These are phyloP conservation scores for Pachyrhynchus sulphureomaculatus DNA, from an alignment of 1,140 invertebrate species.

Conservation along the genomic window DNA sequence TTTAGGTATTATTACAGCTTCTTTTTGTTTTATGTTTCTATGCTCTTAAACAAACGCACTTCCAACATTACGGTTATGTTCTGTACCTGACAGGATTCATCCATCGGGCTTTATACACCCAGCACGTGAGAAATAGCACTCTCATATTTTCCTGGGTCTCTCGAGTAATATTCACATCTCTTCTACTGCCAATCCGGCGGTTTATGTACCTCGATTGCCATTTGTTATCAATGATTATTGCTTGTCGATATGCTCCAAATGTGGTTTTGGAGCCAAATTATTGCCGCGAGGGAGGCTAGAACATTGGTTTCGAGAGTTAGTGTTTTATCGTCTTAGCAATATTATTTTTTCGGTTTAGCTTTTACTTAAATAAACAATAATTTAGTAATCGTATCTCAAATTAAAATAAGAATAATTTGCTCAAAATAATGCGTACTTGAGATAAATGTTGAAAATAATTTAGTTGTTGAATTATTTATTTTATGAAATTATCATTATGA, in stretches of 20 bases:
- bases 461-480: too few relatives aligned
- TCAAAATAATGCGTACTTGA: too few relatives aligned
- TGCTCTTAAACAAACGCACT: slow-evolving; percentile 23
- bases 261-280: slow-evolving; percentile 18
- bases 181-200: slow-evolving; percentile 38
- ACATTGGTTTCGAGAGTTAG: neutral
- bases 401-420: too few relatives aligned
- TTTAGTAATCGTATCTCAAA: too few relatives aligned
- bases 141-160: slow-evolving; percentile 43
- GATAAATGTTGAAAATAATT: too few relatives aligned
- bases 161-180: slow-evolving; percentile 45
- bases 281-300: neutral
- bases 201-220: slow-evolving; percentile 41
- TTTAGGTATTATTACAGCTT: slow-evolving; percentile 13
- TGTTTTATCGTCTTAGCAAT: too few relatives aligned
- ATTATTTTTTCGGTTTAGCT: too few relatives aligned
- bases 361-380: too few relatives aligned
- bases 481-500: too few relatives aligned
- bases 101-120: slow-evolving; percentile 36
- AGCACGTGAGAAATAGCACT: slow-evolving; percentile 39
- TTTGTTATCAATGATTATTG: slow-evolving; percentile 47
- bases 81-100: slow-evolving; percentile 36
- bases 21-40: slow-evolving; percentile 10
- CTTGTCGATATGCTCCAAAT: slow-evolving; percentile 32
- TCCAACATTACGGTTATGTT: slow-evolving; percentile 36